Percentiles rank a stretch among this genome's conserved stretches.
These are phyloP conservation scores for Zonitis immaculata DNA, from an alignment of 2,888 invertebrate genomes.

Conservation along the genomic window DNA sequence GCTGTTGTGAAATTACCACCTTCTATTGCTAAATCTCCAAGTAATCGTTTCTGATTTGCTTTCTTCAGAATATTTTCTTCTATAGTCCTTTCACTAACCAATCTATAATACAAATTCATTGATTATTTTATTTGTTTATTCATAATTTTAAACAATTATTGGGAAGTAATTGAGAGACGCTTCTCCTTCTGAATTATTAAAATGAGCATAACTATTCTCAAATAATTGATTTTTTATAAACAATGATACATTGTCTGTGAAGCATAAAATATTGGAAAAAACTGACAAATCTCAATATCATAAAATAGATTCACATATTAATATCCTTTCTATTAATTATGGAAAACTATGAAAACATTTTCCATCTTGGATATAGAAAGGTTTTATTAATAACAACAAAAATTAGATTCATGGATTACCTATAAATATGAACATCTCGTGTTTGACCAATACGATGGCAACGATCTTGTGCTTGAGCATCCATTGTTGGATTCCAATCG, in stretches of 20 bases:
- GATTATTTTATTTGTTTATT: too few species aligned
- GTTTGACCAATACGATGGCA: constrained; percentile 99
- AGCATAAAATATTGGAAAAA: not conserved
- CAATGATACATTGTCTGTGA: constrained; percentile 6
- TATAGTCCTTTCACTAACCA: constrained; percentile 94
- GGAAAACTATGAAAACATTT: constrained; percentile 17
- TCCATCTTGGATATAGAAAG: constrained; percentile 24
- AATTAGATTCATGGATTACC: constrained; percentile 48
- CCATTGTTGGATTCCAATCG: constrained; percentile 99
- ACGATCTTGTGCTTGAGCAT: constrained; percentile 93
- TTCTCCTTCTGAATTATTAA: too few species aligned
- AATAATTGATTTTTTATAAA: too few species aligned
- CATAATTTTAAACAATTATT: too few species aligned
- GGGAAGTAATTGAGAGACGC: too few species aligned
- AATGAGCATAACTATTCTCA: too few species aligned
- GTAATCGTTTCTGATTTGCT: constrained; percentile 93
- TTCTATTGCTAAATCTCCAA: constrained; percentile 97
- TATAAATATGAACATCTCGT: constrained; percentile 95
- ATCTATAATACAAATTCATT: constrained; percentile 54
- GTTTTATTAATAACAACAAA: not conserved
- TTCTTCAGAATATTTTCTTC: constrained; percentile 99
- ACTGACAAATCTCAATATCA: too few species aligned
- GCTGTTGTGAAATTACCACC: constrained; percentile 98
- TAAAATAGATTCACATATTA: constrained; percentile 4
- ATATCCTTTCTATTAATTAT: constrained; percentile 24